phyloP scores from a whole-genome alignment of 2,888 invertebrate genomes.

The Synanthedon vespiformis region DNA sequence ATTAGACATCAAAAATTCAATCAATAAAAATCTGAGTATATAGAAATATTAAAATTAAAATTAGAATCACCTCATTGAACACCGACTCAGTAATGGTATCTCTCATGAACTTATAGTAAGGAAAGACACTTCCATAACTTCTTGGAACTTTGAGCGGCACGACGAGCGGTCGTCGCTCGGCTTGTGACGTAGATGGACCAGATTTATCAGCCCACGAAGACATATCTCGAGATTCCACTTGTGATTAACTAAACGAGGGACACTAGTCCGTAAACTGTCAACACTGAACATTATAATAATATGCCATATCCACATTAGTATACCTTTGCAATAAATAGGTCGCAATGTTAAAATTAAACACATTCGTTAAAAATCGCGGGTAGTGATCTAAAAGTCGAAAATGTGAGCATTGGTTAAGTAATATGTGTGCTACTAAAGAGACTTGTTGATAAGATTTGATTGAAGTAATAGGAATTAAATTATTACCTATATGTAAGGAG shows the following conservation, averaged over 20 bases:
- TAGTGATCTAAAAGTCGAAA: neutral
- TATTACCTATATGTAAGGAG: constrained; percentile 16
- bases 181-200: constrained; percentile 30
- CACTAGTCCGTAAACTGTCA: constrained; percentile 31
- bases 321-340: neutral
- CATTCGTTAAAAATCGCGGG: neutral
- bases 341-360: neutral
- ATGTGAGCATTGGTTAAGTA: neutral
- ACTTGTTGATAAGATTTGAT: constrained; percentile 49
- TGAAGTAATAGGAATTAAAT: constrained; percentile 27
- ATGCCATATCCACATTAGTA: constrained; percentile 33
- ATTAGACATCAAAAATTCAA: too few species aligned
- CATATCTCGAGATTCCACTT: constrained; percentile 11
- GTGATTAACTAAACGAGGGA: constrained; percentile 6
- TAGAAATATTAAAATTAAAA: constrained; percentile 1
- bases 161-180: constrained; percentile 52
- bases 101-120: constrained; percentile 73
- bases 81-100: constrained; percentile 48
- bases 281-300: constrained; percentile 23
- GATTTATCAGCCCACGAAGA: constrained; percentile 31
- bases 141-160: constrained; percentile 53
- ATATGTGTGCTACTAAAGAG: neutral
- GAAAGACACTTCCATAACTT: constrained; percentile 73
- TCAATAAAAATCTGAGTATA: constrained; percentile 1
- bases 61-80: constrained; percentile 34